Evolutionary conservation across 2,888 invertebrate species (phyloP).

Genomic region (Nomada fabriciana): DNA sequence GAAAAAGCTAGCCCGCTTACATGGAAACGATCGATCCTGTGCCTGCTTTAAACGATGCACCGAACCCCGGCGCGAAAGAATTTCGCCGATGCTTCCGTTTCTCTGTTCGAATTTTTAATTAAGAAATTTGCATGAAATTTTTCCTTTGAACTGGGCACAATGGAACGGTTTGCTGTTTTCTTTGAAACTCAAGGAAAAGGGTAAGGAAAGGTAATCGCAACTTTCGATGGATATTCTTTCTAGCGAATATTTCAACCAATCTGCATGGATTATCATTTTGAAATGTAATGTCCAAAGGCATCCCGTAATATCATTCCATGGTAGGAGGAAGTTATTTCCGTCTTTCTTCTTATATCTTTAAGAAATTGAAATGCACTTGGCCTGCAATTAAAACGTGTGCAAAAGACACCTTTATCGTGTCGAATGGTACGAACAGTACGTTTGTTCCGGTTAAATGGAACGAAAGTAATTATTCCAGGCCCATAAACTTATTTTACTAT

Average conservation of each 20-base stretch:
- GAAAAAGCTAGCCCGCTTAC: conserved; percentile 33
- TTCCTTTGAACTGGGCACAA: background rate
- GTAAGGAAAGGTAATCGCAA: background rate
- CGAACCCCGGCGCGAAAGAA: background rate
- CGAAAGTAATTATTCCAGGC: background rate
- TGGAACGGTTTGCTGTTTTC: background rate
- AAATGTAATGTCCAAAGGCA: no score
- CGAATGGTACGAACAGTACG: no score
- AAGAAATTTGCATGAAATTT: conserved; percentile 8
- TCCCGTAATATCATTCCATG: no score
- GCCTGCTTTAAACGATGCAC: background rate
- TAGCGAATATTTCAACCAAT: no score
- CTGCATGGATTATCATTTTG: no score
- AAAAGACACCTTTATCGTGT: no score
- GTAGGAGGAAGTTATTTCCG: no score
- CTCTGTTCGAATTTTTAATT: conserved; percentile 20
- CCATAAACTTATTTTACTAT: background rate
- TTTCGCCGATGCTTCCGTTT: conserved; percentile 18
- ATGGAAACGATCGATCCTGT: conserved; percentile 10
- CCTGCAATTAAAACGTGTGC: no score
- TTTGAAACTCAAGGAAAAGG: background rate
- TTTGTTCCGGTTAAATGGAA: no score
- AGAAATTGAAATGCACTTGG: no score
- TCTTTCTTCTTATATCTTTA: no score
- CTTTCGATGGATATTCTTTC: no score